Base-by-base conservation (phyloP, 2,797 vertebrate species). In the Hippopotamyrus pictus region DNA sequence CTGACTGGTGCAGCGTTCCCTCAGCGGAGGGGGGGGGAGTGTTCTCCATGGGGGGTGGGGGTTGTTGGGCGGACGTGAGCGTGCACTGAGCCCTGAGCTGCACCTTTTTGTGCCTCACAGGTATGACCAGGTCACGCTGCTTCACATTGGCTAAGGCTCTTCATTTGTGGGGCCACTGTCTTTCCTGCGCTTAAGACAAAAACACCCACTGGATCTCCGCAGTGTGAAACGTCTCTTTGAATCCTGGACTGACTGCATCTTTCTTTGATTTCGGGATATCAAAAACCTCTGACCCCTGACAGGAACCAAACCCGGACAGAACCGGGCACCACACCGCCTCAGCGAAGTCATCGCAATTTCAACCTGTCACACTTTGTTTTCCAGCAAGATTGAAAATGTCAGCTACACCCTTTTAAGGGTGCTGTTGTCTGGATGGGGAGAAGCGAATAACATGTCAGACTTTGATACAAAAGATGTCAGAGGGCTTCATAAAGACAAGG, bases 1-100 rank as follows among this genome's bases (percentile, higher is more conserved):
- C 46, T 79, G 90, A 69, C 90, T 73, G 59, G 57, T n/a, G 87
- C 85, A 29, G 88, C 19, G 59, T 44, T 53, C 86, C 41, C 54
- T 48, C 33, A n/a, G 59, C 9, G 82, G 44, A 73, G 29, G 25
- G 8, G 57, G 57, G 9, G 41, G 41, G 29, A 37, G 3, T 57
- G 29, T 44, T 25, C 9, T 14, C 9, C 46, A n/a, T 14, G 76
- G 51, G 88, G 69, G 46, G 3, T 14, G 50, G n/a, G n/a, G 11
- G 2, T 2, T 5, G 17, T 29, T 73, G 65, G 12, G 19, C 29
- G 25, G 73, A 1, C 25, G 1, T 14, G 57, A 46, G 59, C n/a
- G 25, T 88, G 19, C 12, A 11, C 5, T 44, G 14, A 88, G 29
- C 25, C 8, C 17, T 73, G 12, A 48, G 48, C 44, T 29, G n/a